These are phyloP conservation scores for Isurus oxyrinchus DNA, from an alignment of 2,113 vertebrate genomes.

Conservation along the genomic window DNA sequence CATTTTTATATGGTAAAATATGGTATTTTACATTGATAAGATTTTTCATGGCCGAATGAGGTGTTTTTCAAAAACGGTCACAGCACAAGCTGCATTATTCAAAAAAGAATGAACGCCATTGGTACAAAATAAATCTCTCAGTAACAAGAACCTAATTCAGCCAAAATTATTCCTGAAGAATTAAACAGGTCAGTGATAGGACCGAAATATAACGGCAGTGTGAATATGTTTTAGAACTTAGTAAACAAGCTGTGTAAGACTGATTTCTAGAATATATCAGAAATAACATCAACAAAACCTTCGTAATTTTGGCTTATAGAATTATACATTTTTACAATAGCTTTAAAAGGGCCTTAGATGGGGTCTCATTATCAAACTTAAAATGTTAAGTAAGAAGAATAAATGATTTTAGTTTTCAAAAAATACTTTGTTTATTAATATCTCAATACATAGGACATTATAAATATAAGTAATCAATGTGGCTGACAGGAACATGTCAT, in stretches of 20 bases:
- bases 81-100: not conserved
- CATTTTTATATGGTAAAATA: not conserved
- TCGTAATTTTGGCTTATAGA: not conserved
- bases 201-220: not conserved
- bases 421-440: not conserved
- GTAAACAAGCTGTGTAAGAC: not conserved
- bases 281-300: not conserved
- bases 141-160: not conserved
- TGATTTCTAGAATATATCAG: not conserved
- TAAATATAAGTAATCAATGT: slow-evolving; percentile 21
- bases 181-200: not conserved
- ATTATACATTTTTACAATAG: no score
- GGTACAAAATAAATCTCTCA: not conserved
- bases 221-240: not conserved
- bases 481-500: not conserved
- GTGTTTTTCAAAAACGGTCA: not conserved
- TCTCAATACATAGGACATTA: not conserved
- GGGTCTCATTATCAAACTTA: not conserved
- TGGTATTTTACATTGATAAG: not conserved
- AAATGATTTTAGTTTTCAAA: not conserved
- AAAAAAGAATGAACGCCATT: not conserved
- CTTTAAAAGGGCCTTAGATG: not conserved
- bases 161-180: not conserved
- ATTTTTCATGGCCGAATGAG: not conserved
- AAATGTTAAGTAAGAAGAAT: not conserved